Base-by-base conservation (phyloP, 2,113 vertebrate genomes). In the Microtus richardsoni region DNA sequence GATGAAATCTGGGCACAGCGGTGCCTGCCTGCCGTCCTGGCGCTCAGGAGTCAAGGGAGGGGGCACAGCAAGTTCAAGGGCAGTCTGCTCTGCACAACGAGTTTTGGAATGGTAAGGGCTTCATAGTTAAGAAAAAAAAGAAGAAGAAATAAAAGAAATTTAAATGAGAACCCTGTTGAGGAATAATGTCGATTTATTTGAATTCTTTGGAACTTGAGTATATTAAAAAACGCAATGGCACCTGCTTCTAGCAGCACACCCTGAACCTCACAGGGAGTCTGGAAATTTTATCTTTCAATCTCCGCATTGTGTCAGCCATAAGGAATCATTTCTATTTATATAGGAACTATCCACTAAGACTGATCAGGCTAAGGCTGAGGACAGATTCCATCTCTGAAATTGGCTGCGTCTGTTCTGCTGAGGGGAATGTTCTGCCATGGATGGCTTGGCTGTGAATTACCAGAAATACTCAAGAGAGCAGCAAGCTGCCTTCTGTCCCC, bases 381-480 rank as follows among this genome's bases (percentile, higher is more conserved):
- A 87, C 74, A 90, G 82, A 96, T 70, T 83, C 83, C 73, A 14
- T 84, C 74, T 97, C 86, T 88, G 77, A 83, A 89, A 91, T 16
- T 60, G 91, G 79, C 62, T 91, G 60, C 84, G 89, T 96, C 84
- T 96, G 92, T 73, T 94, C 62, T 94, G 82, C 86, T 88, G 89
- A 96, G 74, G 68, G 68, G 39, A 96, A 89, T 28, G 33, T 97
- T 82, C 79, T 97, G 79, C 88, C 49, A 75, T 54, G 84, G 95
- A 85, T 93, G 89, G 75, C 44, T 93, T 94, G 47, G 68, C 93
- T 91, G 39, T 73, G 75, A 93, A 96, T 89, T 90, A 73, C 73
- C 91, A 88, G 19, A 95, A 98, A 93, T 66, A 85, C 94, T 94
- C 79, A 94, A 77, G 79, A 96, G 91, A 82, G 92, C 64, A 96